Base-by-base conservation (phyloP, 2,888 invertebrate genomes). In the Ceratothoa steindachneri region DNA sequence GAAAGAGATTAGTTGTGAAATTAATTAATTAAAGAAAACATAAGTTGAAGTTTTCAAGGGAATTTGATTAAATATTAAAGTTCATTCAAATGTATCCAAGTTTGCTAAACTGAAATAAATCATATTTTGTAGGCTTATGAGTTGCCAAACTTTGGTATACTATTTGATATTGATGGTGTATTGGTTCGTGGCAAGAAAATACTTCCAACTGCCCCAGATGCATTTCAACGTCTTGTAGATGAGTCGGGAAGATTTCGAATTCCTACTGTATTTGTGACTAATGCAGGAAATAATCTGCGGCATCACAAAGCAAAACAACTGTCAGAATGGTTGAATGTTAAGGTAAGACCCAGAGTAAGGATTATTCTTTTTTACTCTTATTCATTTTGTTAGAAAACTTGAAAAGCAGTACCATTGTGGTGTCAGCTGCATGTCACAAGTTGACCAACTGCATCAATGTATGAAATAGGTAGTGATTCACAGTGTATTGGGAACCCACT, bases 101-200 rank as follows among this genome's bases (percentile, higher is more conserved):
- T n/a, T n/a, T n/a, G n/a, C n/a, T n/a, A n/a, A n/a, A n/a, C n/a
- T n/a, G n/a, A n/a, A 7, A 24, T 60, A 1, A 12, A 22, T 24
- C 24, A 4, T 60, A 4, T 24, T 60, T 60, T 60, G 60, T 60
- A 60, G 60, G 60, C 22, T 9, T 5, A 41, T 41, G 41, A 15
- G 15, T 15, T 41, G n/a, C 77, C 80, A 15, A 74, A 67, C 67
- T 89, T 89, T 83, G 89, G 89, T n/a, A 84, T 90, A 66, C 84
- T 89, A 51, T 88, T 90, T 82, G 89, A 90, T 82, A 89, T 90
- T 78, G 89, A 90, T 82, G 90, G 89, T 0, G 89, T 90, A 0
- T 87, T 90, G 81, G 87, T 88, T 1, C 84, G 89, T 68, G 89
- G 89, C 0, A 86, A 86, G 77, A 85, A 86, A 71, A 84, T 89